Base-by-base conservation (phyloP, 2,888 invertebrate species). In the Chesias legatella region DNA sequence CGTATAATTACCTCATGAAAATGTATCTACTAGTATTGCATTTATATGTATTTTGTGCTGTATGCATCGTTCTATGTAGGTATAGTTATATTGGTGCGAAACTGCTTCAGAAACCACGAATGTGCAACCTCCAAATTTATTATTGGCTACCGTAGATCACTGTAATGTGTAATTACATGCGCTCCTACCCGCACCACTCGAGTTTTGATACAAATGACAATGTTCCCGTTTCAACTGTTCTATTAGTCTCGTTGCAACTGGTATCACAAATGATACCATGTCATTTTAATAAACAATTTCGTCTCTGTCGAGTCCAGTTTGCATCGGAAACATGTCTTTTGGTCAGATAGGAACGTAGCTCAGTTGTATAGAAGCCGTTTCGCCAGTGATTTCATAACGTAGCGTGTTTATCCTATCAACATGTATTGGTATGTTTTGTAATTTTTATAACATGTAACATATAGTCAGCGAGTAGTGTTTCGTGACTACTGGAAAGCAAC, bases 401-500 rank as follows among this genome's bases (percentile, higher is more conserved):
- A 30, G 21, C 24, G 7, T 34, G 27, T 26, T 43, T 43, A 47
- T 40, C 44, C 40, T 46, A 51, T 44, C 36, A 43, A 48, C 46
- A 38, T 41, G 31, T 33, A 42, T 33, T 39, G 28, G 46, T 49
- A 48, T 43, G 47, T 61, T 57, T 57, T 56, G 50, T 57, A 59
- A 53, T 51, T 58, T 56, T 53, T 55, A 46, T 56, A 55, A 44
- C 44, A 43, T 48, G 46, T 53, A 53, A 48, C 30, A 20, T 44
- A 50, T 51, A 49, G 25, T 52, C 42, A 34, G 37, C 35, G 58
- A 57, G 56, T 58, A 48, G 34, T 51, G 54, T 53, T 54, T 52
- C 33, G 44, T 39, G 58, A 66, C 67, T 71, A 59, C 55, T 59
- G 58, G 56, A 54, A 65, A 67, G 68, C 67, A 61, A 67, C 69